Base-by-base conservation (phyloP, 2,113 vertebrate species). In the Chionis minor region DNA sequence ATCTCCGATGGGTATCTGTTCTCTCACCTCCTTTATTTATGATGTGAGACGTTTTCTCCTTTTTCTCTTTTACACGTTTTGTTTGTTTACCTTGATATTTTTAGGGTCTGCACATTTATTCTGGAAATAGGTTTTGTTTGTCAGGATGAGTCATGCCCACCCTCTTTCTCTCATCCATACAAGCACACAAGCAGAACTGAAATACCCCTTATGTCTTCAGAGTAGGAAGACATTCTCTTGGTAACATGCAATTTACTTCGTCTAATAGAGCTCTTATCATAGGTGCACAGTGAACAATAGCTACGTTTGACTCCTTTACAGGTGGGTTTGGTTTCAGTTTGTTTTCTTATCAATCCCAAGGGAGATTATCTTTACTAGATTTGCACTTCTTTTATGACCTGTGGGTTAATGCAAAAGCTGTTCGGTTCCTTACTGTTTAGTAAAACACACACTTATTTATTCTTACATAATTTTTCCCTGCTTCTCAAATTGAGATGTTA, bases 81-180 rank as follows among this genome's bases (percentile, higher is more conserved):
- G 32, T 90, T 94, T 94, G 73, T 87, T 92, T 75, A 28, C 32
- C 54, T 94, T 91, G 78, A 30, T 91, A 91, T 95, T 94, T 97
- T 94, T 92, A 83, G 86, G 49, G 26, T 72, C 65, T 90, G 49
- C 27, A 79, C 74, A 66, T 90, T 80, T 86, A 66, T 94, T 92
- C 55, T 92, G 74, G 78, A 62, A 92, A 80, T 21, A 87, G 58
- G 44, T 62, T 94, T 79, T 95, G 56, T 85, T 94, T 95, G 49
- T 75, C 81, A 71, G 78, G 62, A 91, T 94, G 95, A 95, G 44
- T 97, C 92, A 95, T 82, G 74, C 38, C 62, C 74, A 91, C 18
- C 16, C n/a, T 81, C 45, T 66, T 84, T 73, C 52, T 63, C 73
- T 74, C 80, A 87, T 42, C 84, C 54, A 20, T 87, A n/a, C 49